phyloP scores from a whole-genome alignment of 2,797 vertebrate species.

The Danionella dracula region DNA sequence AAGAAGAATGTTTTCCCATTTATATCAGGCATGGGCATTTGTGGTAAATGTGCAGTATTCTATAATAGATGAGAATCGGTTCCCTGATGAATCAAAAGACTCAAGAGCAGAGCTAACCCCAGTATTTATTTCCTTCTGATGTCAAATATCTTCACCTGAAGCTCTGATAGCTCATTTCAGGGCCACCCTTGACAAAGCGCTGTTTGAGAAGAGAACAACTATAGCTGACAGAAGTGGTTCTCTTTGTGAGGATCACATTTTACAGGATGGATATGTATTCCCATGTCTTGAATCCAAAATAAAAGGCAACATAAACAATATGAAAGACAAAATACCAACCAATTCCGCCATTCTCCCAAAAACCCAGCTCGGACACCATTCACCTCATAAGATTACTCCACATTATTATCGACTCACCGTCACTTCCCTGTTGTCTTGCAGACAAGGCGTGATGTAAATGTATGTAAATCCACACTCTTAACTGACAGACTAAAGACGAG shows the following conservation, averaged over 20 bases:
- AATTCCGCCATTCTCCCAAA: not conserved
- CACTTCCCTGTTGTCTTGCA: constrained; percentile 29
- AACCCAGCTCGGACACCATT: not conserved
- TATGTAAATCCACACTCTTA: constrained; percentile 51
- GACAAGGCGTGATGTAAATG: constrained; percentile 46
- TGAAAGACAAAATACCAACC: not conserved
- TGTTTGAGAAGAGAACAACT: constrained; percentile 3
- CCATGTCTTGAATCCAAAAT: no score
- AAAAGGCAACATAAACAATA: no score
- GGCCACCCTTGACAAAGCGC: not conserved
- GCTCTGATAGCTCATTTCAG: constrained; percentile 22
- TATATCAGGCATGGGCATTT: not conserved
- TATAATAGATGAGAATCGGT: constrained; percentile 27
- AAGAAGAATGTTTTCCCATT: constrained; percentile 1
- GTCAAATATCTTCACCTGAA: constrained; percentile 10
- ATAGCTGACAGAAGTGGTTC: constrained; percentile 18
- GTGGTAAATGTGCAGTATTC: constrained; percentile 6
- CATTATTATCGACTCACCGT: constrained; percentile 30
- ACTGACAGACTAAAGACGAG: constrained; percentile 50
- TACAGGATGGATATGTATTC: constrained; percentile 34
- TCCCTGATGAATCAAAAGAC: constrained; percentile 11
- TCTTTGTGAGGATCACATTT: constrained; percentile 32
- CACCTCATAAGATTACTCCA: constrained; percentile 25
- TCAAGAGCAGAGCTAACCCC: not conserved
- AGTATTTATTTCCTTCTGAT: constrained; percentile 22